Evolutionary conservation across 2,888 invertebrate genomes (phyloP), one percentile per base, ranked within the genome.

Genomic region (Sturmia bella): DNA sequence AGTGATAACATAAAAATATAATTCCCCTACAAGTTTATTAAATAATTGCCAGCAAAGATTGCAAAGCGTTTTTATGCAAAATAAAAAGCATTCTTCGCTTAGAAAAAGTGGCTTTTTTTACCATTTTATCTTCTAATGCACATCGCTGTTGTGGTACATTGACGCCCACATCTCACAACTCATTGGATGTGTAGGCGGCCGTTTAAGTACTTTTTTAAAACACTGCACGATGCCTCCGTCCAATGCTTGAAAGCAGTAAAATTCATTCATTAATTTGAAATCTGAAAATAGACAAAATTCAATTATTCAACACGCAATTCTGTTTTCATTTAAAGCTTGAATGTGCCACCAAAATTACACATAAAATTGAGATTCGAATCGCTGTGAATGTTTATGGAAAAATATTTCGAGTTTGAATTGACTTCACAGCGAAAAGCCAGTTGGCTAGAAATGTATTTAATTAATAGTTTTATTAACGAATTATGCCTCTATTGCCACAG

Each of bases 81-180:
- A 48, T n/a, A 54, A 13, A 9, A 27, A 50, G 24, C 9, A 61
- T 72, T 73, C 17, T 15, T 17, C 50, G 24, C 59, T 19, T 17
- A 39, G n/a, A 17, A 7, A 57, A 7, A 57, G 41, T 12, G 39
- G 39, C 37, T 48, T 32, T 72, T 59, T 15, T 7, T 37, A 13
- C 1, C 21, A 15, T 27, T 27, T 61, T 41, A 48, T 17, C 17
- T n/a, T 61, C 37, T 37, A 6, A 21, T n/a, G 50, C n/a, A 17
- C 32, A 45, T 27, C 37, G 37, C n/a, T 45, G 41, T 39, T 50
- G 72, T 57, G 56, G 61, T 77, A 73, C 56, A 81, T 69, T 68
- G 63, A 77, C 81, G 68, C 81, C 81, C 27, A 66, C 80, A 76
- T 19, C 64, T 54, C 17, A 39, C 32, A 52, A 52, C 19, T 52